phyloP scores from a whole-genome alignment of 2,797 vertebrate species.

The Enteromius treurensis region DNA sequence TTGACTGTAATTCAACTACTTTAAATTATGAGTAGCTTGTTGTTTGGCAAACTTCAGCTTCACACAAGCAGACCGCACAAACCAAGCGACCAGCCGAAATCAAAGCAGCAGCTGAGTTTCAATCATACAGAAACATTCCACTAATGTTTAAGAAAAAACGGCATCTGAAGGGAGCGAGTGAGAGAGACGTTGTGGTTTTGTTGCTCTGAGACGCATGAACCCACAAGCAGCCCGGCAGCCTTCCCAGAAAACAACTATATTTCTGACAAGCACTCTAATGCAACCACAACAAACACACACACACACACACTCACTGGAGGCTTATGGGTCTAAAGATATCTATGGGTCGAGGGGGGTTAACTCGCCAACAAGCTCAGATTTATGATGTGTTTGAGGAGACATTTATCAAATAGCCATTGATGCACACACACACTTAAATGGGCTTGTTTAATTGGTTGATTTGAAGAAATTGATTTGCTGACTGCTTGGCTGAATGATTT shows the following conservation, averaged over 20 bases:
- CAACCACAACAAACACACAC: constrained; percentile 23
- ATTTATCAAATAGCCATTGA: constrained; percentile 32
- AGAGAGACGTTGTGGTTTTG: constrained; percentile 41
- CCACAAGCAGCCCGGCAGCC: constrained; percentile 43
- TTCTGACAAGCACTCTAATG: constrained; percentile 44
- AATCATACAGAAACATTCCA: constrained; percentile 24
- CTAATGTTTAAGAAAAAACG: constrained; percentile 27
- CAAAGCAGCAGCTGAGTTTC: constrained; percentile 27
- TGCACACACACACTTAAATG: not conserved
- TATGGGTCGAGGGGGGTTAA: constrained; percentile 32
- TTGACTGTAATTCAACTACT: constrained; percentile 1
- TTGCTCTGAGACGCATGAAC: constrained; percentile 37
- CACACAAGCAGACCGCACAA: constrained; percentile 13
- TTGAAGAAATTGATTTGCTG: not conserved
- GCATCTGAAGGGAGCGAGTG: constrained; percentile 1
- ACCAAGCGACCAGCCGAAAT: constrained; percentile 17
- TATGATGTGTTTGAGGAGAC: constrained; percentile 19
- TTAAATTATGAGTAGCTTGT: constrained; percentile 30
- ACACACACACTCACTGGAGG: constrained; percentile 13
- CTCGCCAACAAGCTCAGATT: constrained; percentile 47
- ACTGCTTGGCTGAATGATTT: not conserved
- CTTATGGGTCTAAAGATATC: constrained; percentile 45
- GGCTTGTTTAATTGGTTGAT: not conserved
- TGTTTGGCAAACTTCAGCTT: constrained; percentile 3
- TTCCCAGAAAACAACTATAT: constrained; percentile 47